These are phyloP conservation scores for Cheilosia scutellata DNA, from an alignment of 2,888 invertebrate genomes.

Conservation along the genomic window DNA sequence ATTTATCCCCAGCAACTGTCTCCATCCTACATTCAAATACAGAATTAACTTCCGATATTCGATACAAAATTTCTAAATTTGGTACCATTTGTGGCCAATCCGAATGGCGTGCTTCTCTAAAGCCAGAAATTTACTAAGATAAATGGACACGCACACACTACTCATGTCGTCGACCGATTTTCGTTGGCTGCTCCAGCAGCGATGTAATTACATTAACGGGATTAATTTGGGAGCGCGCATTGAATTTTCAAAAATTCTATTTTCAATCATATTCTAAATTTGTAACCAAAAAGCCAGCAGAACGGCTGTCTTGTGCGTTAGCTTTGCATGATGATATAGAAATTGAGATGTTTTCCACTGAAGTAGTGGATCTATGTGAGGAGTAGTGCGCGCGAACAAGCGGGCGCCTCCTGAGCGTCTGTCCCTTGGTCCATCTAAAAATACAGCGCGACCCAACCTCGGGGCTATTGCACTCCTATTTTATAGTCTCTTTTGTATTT, in stretches of 20 bases:
- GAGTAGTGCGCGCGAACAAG: slow-evolving; percentile 4
- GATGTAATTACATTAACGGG: slow-evolving; percentile 57
- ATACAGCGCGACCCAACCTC: slow-evolving; percentile 37
- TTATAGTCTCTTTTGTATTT: slow-evolving; percentile 25
- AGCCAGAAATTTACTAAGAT: slow-evolving; percentile 12
- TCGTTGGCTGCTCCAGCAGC: slow-evolving; percentile 41
- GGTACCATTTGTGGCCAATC: slow-evolving; percentile 53
- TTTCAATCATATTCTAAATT: slow-evolving; percentile 65
- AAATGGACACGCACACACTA: slow-evolving; percentile 18
- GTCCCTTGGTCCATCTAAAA: slow-evolving; percentile 74
- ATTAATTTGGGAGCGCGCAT: slow-evolving; percentile 57
- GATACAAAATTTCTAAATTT: slow-evolving; percentile 74
- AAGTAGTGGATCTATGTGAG: slow-evolving; percentile 33
- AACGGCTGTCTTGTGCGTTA: slow-evolving; percentile 43
- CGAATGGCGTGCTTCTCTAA: slow-evolving; percentile 14
- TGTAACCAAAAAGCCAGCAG: slow-evolving; percentile 55
- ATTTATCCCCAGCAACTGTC: slow-evolving; percentile 58
- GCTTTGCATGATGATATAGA: slow-evolving; percentile 46
- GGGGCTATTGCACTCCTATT: slow-evolving; percentile 70
- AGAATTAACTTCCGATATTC: slow-evolving; percentile 65
- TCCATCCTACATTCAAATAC: slow-evolving; percentile 34
- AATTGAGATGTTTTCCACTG: slow-evolving; percentile 30
- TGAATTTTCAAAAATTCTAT: slow-evolving; percentile 51
- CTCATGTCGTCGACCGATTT: slow-evolving; percentile 14
- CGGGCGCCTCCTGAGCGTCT: slow-evolving; percentile 59